Evolutionary conservation across 2,797 vertebrate species (phyloP).

Genomic region (Staurois parvus): DNA sequence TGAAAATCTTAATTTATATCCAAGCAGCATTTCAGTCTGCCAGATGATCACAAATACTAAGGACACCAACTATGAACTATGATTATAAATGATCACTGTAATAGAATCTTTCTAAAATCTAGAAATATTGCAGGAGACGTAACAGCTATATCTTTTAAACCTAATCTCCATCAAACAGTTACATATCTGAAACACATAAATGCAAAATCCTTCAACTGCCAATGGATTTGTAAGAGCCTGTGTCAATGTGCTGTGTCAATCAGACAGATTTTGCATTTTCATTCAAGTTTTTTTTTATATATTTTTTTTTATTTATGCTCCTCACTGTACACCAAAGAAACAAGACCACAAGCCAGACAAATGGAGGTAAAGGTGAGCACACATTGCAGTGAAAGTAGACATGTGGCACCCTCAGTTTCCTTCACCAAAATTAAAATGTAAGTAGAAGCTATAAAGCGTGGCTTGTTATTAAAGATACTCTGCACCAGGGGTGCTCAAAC

Average conservation of each 20-base stretch:
- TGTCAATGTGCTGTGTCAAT: neutral
- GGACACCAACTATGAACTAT: neutral
- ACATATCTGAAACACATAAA: neutral
- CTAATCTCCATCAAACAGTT: neutral
- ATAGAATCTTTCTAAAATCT: neutral
- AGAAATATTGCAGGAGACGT: neutral
- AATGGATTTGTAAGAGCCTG: neutral
- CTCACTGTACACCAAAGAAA: too few relatives aligned
- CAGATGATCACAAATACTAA: neutral
- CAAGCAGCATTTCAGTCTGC: neutral
- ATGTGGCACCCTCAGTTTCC: too few relatives aligned
- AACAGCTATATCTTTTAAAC: neutral
- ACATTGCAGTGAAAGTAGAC: too few relatives aligned
- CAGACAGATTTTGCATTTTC: neutral
- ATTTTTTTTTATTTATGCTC: too few relatives aligned
- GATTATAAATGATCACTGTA: neutral
- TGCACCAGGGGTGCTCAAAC: too few relatives aligned
- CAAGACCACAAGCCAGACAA: too few relatives aligned
- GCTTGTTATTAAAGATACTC: too few relatives aligned
- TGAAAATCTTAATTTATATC: conserved; percentile 31
- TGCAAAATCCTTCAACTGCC: neutral
- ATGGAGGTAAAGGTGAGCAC: too few relatives aligned
- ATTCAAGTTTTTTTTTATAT: too few relatives aligned
- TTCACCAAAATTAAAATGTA: too few relatives aligned
- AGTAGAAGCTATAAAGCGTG: too few relatives aligned